phyloP scores from a whole-genome alignment of 2,888 invertebrate genomes.

The Eupeodes luniger region DNA sequence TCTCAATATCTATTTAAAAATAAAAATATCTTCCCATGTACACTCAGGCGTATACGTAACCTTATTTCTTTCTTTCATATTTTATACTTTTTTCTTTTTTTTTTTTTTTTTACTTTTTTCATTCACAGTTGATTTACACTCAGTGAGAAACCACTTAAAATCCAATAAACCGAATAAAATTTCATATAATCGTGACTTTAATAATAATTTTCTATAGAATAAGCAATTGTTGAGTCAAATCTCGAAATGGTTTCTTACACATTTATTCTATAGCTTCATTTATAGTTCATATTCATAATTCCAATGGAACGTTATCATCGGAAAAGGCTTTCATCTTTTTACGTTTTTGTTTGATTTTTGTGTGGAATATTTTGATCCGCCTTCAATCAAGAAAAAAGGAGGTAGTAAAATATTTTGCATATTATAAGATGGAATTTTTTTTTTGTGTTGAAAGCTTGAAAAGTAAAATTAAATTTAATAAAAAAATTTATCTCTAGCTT shows the following conservation, averaged over 20 bases:
- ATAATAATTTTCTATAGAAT: neutral
- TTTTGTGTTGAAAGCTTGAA: too few species aligned
- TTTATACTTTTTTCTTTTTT: neutral
- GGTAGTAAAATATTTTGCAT: too few species aligned
- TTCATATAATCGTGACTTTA: slow-evolving; percentile 7
- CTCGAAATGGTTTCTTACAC: neutral
- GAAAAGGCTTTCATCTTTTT: neutral
- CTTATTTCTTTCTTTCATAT: neutral
- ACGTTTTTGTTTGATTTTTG: neutral
- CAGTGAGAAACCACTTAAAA: neutral
- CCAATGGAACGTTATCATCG: too few species aligned
- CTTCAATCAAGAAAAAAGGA: too few species aligned
- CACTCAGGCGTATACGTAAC: slow-evolving; percentile 5
- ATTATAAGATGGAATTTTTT: too few species aligned
- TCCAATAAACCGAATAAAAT: slow-evolving; percentile 9
- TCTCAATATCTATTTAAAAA: neutral
- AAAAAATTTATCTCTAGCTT: too few species aligned
- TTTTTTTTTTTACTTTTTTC: neutral
- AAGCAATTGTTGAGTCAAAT: neutral
- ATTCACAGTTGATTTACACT: neutral
- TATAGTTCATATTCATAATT: too few species aligned
- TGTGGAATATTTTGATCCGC: too few species aligned
- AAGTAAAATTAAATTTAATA: too few species aligned
- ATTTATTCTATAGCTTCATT: too few species aligned
- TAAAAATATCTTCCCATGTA: neutral